Evolutionary conservation across 1,140 invertebrate genomes (phyloP), one percentile per base, ranked within the genome.

Genomic region (Ruditapes philippinarum): DNA sequence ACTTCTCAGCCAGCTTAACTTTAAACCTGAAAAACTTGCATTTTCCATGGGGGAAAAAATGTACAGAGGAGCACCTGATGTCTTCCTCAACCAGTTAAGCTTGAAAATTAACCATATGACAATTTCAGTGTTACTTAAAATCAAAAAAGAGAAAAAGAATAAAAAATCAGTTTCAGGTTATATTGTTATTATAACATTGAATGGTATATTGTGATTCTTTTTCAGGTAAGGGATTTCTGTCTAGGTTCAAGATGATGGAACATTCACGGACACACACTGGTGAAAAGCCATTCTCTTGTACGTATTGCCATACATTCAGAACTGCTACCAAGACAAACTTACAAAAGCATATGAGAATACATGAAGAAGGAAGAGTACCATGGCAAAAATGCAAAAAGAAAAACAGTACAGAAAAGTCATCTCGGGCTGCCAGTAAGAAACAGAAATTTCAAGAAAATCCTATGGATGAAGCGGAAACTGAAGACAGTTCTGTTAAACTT

Each of bases 161-260:
- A n/a, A n/a, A n/a, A n/a, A n/a, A n/a, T n/a, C n/a, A n/a, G n/a
- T n/a, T n/a, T n/a, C n/a, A n/a, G n/a, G n/a, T n/a, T n/a, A n/a
- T n/a, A n/a, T n/a, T n/a, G n/a, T n/a, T n/a, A n/a, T n/a, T n/a
- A n/a, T n/a, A n/a, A n/a, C n/a, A n/a, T n/a, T n/a, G n/a, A n/a
- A n/a, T n/a, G n/a, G n/a, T n/a, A n/a, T n/a, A n/a, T n/a, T n/a
- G n/a, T n/a, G n/a, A n/a, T n/a, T n/a, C 25, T 51, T 33, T 78
- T 78, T 78, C 45, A 78, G 74, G 74, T 51, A 78, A 78, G 45
- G 74, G 74, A 1, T 78, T 78, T 49, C 28, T 78, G 28, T 51
- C 74, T 31, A 49, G 28, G 42, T 78, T 78, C 36, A 78, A 78
- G 45, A 78, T 78, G 74, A 78, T 25, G 11, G 74, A 78, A 31